These are phyloP conservation scores for Muscicapa adusta DNA, from an alignment of 2,113 vertebrate genomes.

Conservation along the genomic window DNA sequence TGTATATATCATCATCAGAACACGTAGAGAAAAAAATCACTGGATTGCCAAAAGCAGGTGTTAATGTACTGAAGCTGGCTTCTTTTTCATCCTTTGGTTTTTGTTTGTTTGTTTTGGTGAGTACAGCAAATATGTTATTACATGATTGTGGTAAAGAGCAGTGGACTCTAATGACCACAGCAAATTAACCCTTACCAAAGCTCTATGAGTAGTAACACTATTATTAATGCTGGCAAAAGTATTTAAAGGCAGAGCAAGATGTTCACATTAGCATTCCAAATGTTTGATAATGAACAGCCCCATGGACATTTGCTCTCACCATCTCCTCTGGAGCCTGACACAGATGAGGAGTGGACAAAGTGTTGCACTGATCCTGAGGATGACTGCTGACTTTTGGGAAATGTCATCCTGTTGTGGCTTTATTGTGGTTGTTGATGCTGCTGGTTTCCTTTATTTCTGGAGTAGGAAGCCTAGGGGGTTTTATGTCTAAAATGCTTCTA, in stretches of 20 bases:
- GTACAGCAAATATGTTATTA: not conserved
- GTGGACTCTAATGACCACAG: not conserved
- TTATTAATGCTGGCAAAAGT: slow-evolving; percentile 11
- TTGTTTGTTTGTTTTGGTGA: not conserved
- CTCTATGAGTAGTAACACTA: not conserved
- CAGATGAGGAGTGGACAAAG: not conserved
- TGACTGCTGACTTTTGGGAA: not conserved
- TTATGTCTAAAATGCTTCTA: not conserved
- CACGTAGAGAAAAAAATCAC: not conserved
- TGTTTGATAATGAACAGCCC: not conserved
- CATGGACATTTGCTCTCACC: not conserved
- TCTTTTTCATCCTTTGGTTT: not conserved
- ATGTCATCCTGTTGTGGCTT: fast-evolving
- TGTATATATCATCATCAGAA: not conserved
- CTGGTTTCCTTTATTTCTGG: not conserved
- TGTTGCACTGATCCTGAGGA: not conserved
- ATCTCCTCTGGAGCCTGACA: not conserved
- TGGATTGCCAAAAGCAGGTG: fast-evolving
- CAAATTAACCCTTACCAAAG: slow-evolving; percentile 45
- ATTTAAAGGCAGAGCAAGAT: not conserved
- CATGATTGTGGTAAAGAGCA: not conserved
- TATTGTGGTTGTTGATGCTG: not conserved
- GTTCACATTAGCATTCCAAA: not conserved
- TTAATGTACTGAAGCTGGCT: not conserved
- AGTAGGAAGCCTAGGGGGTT: not conserved